Evolutionary conservation across 2,797 vertebrate genomes (phyloP).

Genomic region (Gymnothorax javanicus): DNA sequence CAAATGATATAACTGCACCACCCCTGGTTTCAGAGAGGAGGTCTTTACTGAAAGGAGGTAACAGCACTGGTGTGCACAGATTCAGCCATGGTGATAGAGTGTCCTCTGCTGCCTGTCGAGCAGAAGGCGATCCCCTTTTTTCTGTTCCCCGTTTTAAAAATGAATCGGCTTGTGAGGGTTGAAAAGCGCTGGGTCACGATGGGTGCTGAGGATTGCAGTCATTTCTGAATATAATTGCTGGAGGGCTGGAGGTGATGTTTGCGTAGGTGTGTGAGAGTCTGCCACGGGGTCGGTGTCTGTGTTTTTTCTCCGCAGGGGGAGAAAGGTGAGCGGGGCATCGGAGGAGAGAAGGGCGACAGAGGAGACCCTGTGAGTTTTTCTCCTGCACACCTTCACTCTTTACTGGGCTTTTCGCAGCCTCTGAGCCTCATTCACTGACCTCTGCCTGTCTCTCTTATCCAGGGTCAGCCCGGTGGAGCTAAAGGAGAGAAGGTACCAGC

Average conservation of each 20-base stretch:
- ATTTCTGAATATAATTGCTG: background rate
- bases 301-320: slow-evolving; percentile 67
- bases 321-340: slow-evolving; percentile 66
- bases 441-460: slow-evolving; percentile 43
- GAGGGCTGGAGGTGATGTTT: background rate
- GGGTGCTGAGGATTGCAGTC: background rate
- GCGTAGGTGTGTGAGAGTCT: background rate
- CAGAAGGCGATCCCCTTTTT: background rate
- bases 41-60: background rate
- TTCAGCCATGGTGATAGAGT: slow-evolving; percentile 68
- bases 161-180: background rate
- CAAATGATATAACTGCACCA: background rate
- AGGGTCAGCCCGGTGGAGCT: slow-evolving; percentile 74
- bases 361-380: slow-evolving; percentile 81
- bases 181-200: background rate
- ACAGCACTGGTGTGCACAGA: background rate
- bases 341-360: slow-evolving; percentile 74
- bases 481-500: slow-evolving; percentile 83
- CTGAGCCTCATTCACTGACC: slow-evolving; percentile 67
- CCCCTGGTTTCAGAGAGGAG: no score
- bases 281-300: background rate
- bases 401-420: slow-evolving; percentile 40
- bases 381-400: slow-evolving; percentile 24
- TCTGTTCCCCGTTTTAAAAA: background rate
- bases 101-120: slow-evolving; percentile 71